Evolutionary conservation across 30 jellyfish, hydroid and myxozoan species (phyloP).

Genomic region (Clytia hemisphaerica): DNA sequence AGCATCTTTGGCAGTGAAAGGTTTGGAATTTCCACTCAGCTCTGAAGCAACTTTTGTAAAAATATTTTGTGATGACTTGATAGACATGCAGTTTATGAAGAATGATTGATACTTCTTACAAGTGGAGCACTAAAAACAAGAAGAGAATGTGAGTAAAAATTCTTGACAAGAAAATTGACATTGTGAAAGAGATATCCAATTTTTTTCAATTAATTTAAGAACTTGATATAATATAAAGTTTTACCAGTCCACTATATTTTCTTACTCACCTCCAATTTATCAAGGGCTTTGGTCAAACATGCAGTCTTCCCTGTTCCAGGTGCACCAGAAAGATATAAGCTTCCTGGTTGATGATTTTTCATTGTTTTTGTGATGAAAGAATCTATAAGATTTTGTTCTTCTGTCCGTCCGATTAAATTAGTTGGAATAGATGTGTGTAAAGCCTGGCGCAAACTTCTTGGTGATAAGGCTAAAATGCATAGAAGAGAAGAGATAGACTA

Average conservation of each 20-base stretch:
- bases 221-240: background rate
- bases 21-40: slow-evolving; percentile 27
- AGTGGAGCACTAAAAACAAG: no score
- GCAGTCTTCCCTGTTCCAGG: slow-evolving; percentile 98
- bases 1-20: slow-evolving; percentile 36
- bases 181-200: background rate
- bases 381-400: slow-evolving; percentile 25
- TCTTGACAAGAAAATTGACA: no score
- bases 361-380: slow-evolving; percentile 27
- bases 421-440: slow-evolving; percentile 85
- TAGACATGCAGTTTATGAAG: slow-evolving; percentile 80
- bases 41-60: slow-evolving; percentile 46
- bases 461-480: no score
- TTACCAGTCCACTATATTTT: background rate
- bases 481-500: no score
- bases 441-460: no score
- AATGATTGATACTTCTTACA: slow-evolving; percentile 21
- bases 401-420: slow-evolving; percentile 57
- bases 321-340: slow-evolving; percentile 92
- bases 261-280: background rate
- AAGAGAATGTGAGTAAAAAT: background rate
- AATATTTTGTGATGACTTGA: slow-evolving; percentile 55
- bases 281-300: slow-evolving; percentile 40
- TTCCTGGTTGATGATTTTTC: slow-evolving; percentile 36
- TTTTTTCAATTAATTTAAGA: background rate